phyloP scores from a whole-genome alignment of 2,888 invertebrate genomes.

The Ommatoiulus sabulosus region DNA sequence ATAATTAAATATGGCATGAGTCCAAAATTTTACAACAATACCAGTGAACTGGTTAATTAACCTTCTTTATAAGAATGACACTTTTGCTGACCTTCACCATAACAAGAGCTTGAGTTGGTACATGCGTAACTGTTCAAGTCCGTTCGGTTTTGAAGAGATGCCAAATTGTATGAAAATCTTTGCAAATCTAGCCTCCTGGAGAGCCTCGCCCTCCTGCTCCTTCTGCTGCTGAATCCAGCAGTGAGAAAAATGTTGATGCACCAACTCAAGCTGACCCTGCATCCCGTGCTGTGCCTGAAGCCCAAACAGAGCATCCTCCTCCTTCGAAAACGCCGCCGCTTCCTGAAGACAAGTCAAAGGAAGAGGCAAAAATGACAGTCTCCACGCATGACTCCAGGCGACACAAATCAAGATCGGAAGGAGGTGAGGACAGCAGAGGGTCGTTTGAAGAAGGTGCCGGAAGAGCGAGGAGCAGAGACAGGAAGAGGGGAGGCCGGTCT shows the following conservation, averaged over 20 bases:
- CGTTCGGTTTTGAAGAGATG: no score
- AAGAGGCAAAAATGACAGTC: not conserved
- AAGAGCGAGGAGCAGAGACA: conserved; percentile 6
- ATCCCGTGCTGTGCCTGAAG: not conserved
- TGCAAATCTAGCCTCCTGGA: not conserved
- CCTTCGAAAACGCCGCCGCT: not conserved
- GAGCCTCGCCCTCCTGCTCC: not conserved
- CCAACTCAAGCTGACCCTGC: not conserved
- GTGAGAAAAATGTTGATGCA: not conserved
- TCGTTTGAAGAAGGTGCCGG: conserved; percentile 47
- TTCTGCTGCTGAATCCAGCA: not conserved
- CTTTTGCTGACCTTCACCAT: no score
- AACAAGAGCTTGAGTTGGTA: no score
- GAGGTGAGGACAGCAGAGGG: conserved; percentile 53
- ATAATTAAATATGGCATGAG: no score
- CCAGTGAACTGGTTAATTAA: no score
- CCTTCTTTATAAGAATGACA: no score
- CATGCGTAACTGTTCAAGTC: no score
- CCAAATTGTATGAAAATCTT: no score
- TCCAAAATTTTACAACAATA: no score
- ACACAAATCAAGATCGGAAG: not conserved
- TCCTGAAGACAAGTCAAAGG: not conserved
- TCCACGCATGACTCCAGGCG: conserved; percentile 17
- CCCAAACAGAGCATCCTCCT: not conserved
- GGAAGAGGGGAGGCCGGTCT: not conserved